Evolutionary conservation across 2,113 vertebrate genomes (phyloP).

Genomic region (Stercorarius parasiticus): DNA sequence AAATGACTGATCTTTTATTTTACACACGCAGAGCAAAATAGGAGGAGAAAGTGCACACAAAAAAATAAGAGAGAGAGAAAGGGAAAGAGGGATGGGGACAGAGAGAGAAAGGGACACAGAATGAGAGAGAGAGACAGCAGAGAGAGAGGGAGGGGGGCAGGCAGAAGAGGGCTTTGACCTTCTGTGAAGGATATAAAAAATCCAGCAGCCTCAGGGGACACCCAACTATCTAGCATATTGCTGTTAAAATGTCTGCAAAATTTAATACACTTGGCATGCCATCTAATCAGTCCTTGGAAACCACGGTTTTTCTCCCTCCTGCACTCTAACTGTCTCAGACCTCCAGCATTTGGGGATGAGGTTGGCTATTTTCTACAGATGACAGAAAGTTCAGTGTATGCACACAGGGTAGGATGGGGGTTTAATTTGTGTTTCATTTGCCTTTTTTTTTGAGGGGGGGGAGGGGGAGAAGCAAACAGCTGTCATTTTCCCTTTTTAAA

Average conservation of each 20-base stretch:
- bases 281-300: slow-evolving; percentile 87
- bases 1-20: slow-evolving; percentile 24
- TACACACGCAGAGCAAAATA: neutral
- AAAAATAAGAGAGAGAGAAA: neutral
- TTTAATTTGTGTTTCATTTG: neutral
- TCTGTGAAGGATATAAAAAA: slow-evolving; percentile 98
- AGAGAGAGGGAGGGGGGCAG: slow-evolving; percentile 59
- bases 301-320: slow-evolving; percentile 48
- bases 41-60: neutral
- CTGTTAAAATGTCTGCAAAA: slow-evolving; percentile 95
- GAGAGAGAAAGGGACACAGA: slow-evolving; percentile 7
- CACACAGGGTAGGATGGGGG: neutral
- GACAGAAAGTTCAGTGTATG: neutral
- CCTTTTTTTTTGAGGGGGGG: neutral
- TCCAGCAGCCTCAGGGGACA: slow-evolving; percentile 89
- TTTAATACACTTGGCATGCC: slow-evolving; percentile 88
- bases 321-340: slow-evolving; percentile 24
- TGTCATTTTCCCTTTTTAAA: neutral
- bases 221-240: slow-evolving; percentile 91
- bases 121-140: slow-evolving; percentile 16
- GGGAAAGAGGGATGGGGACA: slow-evolving; percentile 10
- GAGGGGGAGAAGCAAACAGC: neutral
- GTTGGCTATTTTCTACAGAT: neutral
- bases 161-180: slow-evolving; percentile 88
- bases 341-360: neutral